phyloP scores from a whole-genome alignment of 2,113 vertebrate species.

The Trichechus manatus region DNA sequence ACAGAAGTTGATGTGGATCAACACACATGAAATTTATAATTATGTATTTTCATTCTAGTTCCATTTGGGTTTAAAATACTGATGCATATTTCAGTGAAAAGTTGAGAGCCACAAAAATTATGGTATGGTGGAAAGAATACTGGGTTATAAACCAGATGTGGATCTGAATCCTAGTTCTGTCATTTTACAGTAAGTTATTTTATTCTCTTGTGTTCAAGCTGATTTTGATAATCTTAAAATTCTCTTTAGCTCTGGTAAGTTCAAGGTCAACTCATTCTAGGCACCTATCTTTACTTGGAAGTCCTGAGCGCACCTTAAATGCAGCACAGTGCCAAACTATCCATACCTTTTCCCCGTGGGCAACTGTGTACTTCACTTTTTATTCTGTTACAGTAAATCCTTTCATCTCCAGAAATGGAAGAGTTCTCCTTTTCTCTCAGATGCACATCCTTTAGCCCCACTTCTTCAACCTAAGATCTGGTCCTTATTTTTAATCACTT shows the following conservation, averaged over 20 bases:
- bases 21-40: background rate
- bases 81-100: background rate
- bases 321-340: background rate
- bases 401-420: background rate
- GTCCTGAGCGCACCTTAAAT: background rate
- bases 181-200: background rate
- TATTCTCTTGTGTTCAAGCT: background rate
- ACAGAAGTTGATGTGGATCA: background rate
- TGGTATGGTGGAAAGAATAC: background rate
- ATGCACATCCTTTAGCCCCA: background rate
- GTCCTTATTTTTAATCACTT: background rate
- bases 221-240: conserved; percentile 40
- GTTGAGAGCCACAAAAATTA: background rate
- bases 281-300: background rate
- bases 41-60: conserved; percentile 18
- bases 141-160: background rate
- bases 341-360: background rate
- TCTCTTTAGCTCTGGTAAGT: background rate
- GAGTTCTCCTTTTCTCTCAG: background rate
- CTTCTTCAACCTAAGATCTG: background rate
- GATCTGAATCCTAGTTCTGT: background rate
- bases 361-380: background rate
- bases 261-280: background rate
- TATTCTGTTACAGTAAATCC: background rate
- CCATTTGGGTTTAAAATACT: background rate